Evolutionary conservation across 23 tunicate genomes (phyloP).

Genomic region (Diplosoma virens): DNA sequence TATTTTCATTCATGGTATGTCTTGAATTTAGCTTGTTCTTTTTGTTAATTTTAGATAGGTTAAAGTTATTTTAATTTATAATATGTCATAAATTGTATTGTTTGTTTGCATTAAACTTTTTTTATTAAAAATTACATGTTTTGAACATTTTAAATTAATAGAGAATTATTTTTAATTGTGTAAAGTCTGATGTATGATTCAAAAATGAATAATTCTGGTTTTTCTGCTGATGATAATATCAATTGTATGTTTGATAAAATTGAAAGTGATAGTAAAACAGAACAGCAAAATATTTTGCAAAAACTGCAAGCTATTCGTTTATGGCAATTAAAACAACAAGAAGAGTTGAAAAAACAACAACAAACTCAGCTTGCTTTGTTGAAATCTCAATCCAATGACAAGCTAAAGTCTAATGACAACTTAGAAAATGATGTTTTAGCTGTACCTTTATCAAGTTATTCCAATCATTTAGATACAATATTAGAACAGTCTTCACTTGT

Average conservation of each 20-base stretch:
- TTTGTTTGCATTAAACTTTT: too few relatives aligned
- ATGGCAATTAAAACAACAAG: slow-evolving; percentile 87
- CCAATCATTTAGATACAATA: slow-evolving; percentile 21
- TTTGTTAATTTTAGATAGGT: too few relatives aligned
- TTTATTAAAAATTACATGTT: too few relatives aligned
- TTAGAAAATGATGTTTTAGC: slow-evolving; percentile 50
- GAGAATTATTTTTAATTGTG: too few relatives aligned
- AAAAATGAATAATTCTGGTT: not conserved
- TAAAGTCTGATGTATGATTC: too few relatives aligned
- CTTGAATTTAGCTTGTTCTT: too few relatives aligned
- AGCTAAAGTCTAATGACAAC: not conserved
- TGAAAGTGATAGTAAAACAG: slow-evolving; percentile 4
- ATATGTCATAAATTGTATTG: too few relatives aligned
- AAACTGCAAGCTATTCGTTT: slow-evolving; percentile 75
- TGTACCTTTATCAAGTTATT: slow-evolving; percentile 13
- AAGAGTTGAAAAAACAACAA: slow-evolving; percentile 74
- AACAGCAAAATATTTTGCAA: slow-evolving; percentile 46
- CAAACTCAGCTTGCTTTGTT: slow-evolving; percentile 64
- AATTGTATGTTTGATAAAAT: slow-evolving; percentile 34
- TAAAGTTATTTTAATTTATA: too few relatives aligned
- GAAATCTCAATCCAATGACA: slow-evolving; percentile 42
- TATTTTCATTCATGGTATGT: too few relatives aligned
- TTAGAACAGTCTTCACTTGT: slow-evolving; percentile 13
- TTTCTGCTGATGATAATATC: slow-evolving; percentile 7
- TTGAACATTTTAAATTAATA: too few relatives aligned